These are phyloP conservation scores for Frankliniella intonsa DNA, from an alignment of 2,888 invertebrate species.

Conservation along the genomic window DNA sequence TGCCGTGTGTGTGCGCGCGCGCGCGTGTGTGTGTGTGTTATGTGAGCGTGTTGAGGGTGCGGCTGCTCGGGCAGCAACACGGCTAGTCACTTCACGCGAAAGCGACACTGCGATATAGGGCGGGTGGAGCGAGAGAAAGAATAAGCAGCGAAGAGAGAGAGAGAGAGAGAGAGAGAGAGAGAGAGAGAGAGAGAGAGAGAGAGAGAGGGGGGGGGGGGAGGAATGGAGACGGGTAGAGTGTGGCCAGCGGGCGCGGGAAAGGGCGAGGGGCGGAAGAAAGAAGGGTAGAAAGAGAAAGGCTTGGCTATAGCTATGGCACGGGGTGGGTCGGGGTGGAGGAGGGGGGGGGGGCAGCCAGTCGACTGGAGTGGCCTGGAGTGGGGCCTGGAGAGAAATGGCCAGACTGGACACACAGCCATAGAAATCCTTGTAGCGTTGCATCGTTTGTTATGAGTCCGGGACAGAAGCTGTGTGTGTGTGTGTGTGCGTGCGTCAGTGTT, in stretches of 20 bases:
- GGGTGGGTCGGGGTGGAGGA: background rate
- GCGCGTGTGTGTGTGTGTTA: background rate
- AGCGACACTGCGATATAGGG: background rate
- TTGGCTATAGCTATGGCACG: background rate
- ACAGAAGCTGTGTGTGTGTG: background rate
- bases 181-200: background rate
- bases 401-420: constrained; percentile 5
- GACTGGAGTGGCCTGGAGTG: background rate
- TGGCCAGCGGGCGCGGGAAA: no score
- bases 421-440: constrained; percentile 10
- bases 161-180: background rate
- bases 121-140: background rate
- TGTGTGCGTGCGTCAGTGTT: background rate
- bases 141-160: background rate
- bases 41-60: background rate
- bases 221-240: no score
- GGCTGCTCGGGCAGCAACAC: background rate
- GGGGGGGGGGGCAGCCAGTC: background rate
- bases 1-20: background rate
- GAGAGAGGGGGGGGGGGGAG: background rate
- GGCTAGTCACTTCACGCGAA: constrained; percentile 6
- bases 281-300: background rate
- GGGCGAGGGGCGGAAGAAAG: background rate
- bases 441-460: constrained; percentile 10
- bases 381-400: constrained; percentile 8